phyloP scores from a whole-genome alignment of 2,888 invertebrate genomes.

The Schizaphis graminum region DNA sequence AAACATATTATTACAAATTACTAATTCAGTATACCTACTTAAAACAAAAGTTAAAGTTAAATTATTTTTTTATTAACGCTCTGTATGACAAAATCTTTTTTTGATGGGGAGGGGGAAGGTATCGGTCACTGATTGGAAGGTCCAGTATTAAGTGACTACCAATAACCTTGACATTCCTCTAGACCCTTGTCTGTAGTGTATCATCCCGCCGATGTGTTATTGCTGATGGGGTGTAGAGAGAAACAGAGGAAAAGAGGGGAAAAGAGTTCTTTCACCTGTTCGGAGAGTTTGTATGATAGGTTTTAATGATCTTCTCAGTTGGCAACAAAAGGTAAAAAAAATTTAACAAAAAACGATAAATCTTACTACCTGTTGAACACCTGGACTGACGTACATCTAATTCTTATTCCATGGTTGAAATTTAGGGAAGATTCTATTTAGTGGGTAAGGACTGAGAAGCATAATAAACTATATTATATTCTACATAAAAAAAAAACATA shows the following conservation, averaged over 20 bases:
- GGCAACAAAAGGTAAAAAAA: constrained; percentile 26
- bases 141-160: neutral
- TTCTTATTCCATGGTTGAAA: neutral
- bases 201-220: neutral
- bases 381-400: neutral
- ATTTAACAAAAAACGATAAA: constrained; percentile 14
- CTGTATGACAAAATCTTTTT: neutral
- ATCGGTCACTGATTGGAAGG: neutral
- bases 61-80: neutral
- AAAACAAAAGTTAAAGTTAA: neutral
- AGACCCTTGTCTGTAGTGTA: neutral
- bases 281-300: neutral
- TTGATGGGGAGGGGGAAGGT: neutral
- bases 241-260: neutral
- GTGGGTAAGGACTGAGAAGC: neutral
- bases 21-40: neutral
- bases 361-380: neutral
- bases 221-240: neutral
- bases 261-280: constrained; percentile 2
- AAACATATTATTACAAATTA: neutral
- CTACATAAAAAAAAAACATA: too few relatives aligned
- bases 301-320: constrained; percentile 24
- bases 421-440: neutral
- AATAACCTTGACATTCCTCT: constrained; percentile 56
- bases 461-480: neutral